phyloP scores from a whole-genome alignment of 2,888 invertebrate species.

The Nudaria mundana region DNA sequence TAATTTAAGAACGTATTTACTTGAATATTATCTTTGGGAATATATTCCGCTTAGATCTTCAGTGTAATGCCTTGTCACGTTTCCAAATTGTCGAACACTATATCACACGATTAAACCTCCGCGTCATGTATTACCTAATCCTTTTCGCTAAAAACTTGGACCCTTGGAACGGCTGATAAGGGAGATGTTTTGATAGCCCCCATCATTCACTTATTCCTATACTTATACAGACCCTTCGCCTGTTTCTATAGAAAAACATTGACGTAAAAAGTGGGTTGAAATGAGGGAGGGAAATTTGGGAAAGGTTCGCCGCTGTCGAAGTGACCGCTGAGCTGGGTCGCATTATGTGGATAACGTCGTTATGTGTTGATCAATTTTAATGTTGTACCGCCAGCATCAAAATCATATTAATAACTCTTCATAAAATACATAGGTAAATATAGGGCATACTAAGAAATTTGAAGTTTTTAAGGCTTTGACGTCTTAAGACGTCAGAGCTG shows the following conservation, averaged over 20 bases:
- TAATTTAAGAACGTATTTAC: no score
- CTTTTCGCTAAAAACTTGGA: constrained; percentile 72
- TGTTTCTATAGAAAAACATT: constrained; percentile 78
- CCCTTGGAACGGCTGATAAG: constrained; percentile 62
- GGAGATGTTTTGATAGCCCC: constrained; percentile 78
- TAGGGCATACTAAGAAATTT: background rate
- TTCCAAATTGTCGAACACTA: constrained; percentile 32
- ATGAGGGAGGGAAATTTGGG: constrained; percentile 54
- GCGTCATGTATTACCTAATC: constrained; percentile 63
- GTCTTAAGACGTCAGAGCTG: no score
- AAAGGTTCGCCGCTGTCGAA: constrained; percentile 77
- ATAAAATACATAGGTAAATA: background rate
- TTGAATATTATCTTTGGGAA: background rate
- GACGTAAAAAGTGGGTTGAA: constrained; percentile 77
- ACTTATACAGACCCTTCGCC: constrained; percentile 48
- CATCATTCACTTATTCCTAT: constrained; percentile 70
- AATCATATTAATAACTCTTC: constrained; percentile 1
- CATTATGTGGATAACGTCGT: constrained; percentile 77
- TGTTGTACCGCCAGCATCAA: constrained; percentile 50
- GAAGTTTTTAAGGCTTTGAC: no score
- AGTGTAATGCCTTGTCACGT: constrained; percentile 24
- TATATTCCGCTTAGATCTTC: constrained; percentile 6
- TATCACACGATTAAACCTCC: constrained; percentile 50
- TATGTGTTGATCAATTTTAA: constrained; percentile 81
- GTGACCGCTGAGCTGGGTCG: constrained; percentile 80